phyloP scores from a whole-genome alignment of 1,140 invertebrate genomes.

The Drosophila murphyi region DNA sequence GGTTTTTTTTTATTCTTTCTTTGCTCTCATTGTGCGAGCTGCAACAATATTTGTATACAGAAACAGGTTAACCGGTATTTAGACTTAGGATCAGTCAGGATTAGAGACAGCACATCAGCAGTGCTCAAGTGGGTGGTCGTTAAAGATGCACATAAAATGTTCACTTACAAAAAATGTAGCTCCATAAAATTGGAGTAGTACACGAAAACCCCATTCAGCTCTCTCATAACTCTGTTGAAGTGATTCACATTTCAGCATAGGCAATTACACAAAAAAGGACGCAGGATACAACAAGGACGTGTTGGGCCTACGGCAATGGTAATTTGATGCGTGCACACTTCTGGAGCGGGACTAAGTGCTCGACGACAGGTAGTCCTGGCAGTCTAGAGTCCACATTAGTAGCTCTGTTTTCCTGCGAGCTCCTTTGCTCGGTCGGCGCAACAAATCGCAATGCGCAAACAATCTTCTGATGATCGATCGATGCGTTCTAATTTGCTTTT shows the following conservation, averaged over 20 bases:
- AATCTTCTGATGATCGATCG: slow-evolving; percentile 51
- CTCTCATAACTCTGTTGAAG: slow-evolving; percentile 57
- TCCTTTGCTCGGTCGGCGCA: slow-evolving; percentile 47
- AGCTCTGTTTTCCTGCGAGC: slow-evolving; percentile 1
- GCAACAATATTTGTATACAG: slow-evolving; percentile 50
- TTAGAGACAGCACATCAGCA: slow-evolving; percentile 32
- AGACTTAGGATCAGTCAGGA: slow-evolving; percentile 65
- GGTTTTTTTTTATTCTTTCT: slow-evolving; percentile 17
- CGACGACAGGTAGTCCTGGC: slow-evolving; percentile 55
- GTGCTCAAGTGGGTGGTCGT: slow-evolving; percentile 66
- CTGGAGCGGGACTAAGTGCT: slow-evolving; percentile 45
- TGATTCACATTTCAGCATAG: neutral
- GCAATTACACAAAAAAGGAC: slow-evolving; percentile 50
- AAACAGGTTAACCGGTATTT: slow-evolving; percentile 78
- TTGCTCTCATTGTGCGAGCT: slow-evolving; percentile 14
- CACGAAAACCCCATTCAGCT: slow-evolving; percentile 42
- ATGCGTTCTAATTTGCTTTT: slow-evolving; percentile 26
- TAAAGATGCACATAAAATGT: neutral
- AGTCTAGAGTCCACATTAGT: neutral
- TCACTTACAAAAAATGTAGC: neutral
- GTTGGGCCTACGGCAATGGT: slow-evolving; percentile 48
- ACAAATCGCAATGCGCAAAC: slow-evolving; percentile 69
- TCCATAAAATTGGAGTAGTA: slow-evolving; percentile 11
- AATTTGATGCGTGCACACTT: slow-evolving; percentile 76
- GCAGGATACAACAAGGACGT: slow-evolving; percentile 18